A percentile compares a stretch with the other conserved stretches of the same genome.
These are phyloP conservation scores for Indri indri DNA, from an alignment of 2,113 vertebrate genomes.

Conservation along the genomic window DNA sequence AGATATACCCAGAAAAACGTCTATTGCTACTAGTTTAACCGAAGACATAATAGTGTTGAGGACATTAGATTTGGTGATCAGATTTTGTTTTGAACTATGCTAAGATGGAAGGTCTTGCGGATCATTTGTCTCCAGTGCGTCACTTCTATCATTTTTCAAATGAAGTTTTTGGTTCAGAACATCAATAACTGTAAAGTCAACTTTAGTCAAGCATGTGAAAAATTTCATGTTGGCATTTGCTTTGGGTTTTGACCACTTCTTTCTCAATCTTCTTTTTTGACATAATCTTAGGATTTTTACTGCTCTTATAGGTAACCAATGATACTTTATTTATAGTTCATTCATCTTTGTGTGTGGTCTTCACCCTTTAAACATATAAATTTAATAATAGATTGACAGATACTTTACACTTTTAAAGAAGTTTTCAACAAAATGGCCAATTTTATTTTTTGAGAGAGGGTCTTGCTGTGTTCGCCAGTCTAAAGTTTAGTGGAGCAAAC, in stretches of 20 bases:
- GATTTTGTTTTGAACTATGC: neutral
- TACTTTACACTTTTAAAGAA: neutral
- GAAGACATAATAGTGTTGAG: neutral
- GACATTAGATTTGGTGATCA: neutral
- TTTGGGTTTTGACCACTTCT: neutral
- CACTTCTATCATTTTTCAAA: neutral
- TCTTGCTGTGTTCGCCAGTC: too few species aligned
- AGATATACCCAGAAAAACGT: neutral
- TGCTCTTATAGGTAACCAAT: neutral
- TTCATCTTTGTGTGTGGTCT: neutral
- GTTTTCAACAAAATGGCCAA: neutral
- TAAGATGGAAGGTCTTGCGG: neutral
- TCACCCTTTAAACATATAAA: neutral
- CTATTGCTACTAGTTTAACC: neutral
- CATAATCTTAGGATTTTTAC: neutral
- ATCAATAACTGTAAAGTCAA: neutral
- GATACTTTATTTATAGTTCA: neutral
- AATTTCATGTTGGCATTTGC: neutral
- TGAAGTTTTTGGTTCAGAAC: neutral
- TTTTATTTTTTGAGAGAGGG: too few species aligned
- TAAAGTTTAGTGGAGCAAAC: too few species aligned
- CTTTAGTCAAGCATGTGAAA: neutral
- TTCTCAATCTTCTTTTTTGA: neutral
- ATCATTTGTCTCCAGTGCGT: neutral
- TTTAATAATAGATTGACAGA: neutral